Evolutionary conservation across 2,888 invertebrate genomes (phyloP).

Genomic region (Hydroisotoma schaefferi): DNA sequence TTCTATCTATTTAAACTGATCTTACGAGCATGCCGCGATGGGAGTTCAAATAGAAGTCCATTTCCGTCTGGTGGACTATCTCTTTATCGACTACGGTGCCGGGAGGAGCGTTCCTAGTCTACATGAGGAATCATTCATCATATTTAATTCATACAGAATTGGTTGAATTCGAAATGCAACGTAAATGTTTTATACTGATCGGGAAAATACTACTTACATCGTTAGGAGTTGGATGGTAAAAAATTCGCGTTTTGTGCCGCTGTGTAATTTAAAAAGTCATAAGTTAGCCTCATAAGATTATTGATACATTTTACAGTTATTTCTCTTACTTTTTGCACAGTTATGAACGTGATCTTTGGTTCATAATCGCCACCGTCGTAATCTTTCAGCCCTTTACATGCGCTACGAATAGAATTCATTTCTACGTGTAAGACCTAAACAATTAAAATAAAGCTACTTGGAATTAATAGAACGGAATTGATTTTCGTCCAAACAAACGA

Average conservation of each 20-base stretch:
- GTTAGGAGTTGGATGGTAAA: constrained; percentile 15
- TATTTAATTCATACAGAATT: neutral
- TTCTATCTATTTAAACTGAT: neutral
- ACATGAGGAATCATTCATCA: too few relatives aligned
- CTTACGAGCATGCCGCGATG: constrained; percentile 57
- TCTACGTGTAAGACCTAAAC: constrained; percentile 49
- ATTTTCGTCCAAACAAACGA: too few relatives aligned
- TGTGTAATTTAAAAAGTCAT: neutral
- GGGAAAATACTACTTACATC: neutral
- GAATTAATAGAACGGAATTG: too few relatives aligned
- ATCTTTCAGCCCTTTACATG: constrained; percentile 55
- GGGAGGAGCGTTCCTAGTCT: constrained; percentile 53
- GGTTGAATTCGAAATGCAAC: neutral
- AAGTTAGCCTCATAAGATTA: too few relatives aligned
- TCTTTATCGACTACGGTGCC: constrained; percentile 57
- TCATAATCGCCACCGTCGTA: constrained; percentile 57
- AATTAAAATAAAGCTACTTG: too few relatives aligned
- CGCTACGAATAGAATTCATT: constrained; percentile 52
- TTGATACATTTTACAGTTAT: too few relatives aligned
- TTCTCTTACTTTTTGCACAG: constrained; percentile 57
- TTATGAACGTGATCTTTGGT: constrained; percentile 61
- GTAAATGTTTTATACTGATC: neutral
- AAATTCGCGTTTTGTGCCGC: constrained; percentile 58
- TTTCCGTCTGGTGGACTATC: constrained; percentile 56
- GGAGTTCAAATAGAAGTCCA: constrained; percentile 57